These are phyloP conservation scores for Ascaphus truei DNA, from an alignment of 2,113 vertebrate genomes.

Conservation along the genomic window DNA sequence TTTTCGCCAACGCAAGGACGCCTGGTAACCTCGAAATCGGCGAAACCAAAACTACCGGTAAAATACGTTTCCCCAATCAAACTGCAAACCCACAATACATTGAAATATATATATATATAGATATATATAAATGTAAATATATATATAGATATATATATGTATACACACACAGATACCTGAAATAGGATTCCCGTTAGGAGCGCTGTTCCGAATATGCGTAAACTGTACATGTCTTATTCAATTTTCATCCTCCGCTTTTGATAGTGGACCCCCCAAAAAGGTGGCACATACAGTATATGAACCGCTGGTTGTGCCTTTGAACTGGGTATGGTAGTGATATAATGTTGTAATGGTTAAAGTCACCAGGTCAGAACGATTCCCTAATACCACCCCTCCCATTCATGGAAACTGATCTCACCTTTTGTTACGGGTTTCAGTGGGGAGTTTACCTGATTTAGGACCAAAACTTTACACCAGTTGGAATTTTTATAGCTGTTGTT, in stretches of 20 bases:
- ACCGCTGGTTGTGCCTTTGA: background rate
- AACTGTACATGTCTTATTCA: background rate
- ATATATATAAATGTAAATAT: no score
- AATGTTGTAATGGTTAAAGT: background rate
- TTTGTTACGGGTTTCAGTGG: no score
- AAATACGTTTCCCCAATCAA: no score
- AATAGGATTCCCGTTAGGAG: background rate
- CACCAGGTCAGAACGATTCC: background rate
- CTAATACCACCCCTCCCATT: background rate
- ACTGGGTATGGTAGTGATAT: background rate
- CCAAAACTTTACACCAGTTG: no score
- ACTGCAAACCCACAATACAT: background rate
- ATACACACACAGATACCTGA: constrained; percentile 9
- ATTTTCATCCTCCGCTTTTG: background rate
- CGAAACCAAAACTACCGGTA: no score
- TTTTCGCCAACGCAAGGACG: no score
- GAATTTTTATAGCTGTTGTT: no score
- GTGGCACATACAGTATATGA: background rate
- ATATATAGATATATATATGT: no score
- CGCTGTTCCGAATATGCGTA: background rate
- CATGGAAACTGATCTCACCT: background rate
- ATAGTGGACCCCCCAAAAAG: background rate
- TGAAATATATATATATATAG: no score
- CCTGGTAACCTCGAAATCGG: no score
- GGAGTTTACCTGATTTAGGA: no score